Evolutionary conservation across 2,113 vertebrate genomes (phyloP), one percentile per base, ranked within the genome.

Genomic region (Oryzias javanicus): DNA sequence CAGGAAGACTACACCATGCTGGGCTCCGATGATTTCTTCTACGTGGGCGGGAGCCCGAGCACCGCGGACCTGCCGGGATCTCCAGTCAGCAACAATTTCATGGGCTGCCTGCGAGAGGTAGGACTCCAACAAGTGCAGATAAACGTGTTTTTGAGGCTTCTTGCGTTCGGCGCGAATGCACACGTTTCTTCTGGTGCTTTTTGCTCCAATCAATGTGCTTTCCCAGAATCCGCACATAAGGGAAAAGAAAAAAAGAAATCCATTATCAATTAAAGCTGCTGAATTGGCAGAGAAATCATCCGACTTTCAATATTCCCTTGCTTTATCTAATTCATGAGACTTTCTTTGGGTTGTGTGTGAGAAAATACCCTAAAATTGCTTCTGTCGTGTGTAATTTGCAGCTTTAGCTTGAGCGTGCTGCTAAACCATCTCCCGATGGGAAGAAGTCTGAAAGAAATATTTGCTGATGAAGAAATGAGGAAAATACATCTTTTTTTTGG

Each of bases 1-100:
- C 97, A 99, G 75, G 97, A 99, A 76, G 97, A 99, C 90, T 99
- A 98, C 87, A 99, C 97, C 87, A 99, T 99, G 97, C 91, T 99
- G 85, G 97, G 97, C 60, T 98, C 96, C 0, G 97, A 99, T 63
- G 97, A 99, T 87, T 99, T 99, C 91, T 99, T 99, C 91, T 99
- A 99, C 0, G 97, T 99, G 42, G 97, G 97, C 51, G 97, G 97
- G 64, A 98, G 96, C 74, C 97, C 96, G 13, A 99, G 96, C 70
- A 99, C 97, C 0, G 97, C 97, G 0, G 97, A 99, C 83, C 90
- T 99, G 67, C 97, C 97, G 16, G 97, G 97, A 19, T 99, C 97
- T 46, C 97, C 97, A 3, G 96, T 99, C 83, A 99, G 97, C 94
- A 99, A 99, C 91, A 99, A 99, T 85, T 99, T 99, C 89, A 98